These are phyloP conservation scores for Montipora cactus DNA, from an alignment of 64 coral and sea anemone genomes.

Conservation along the genomic window DNA sequence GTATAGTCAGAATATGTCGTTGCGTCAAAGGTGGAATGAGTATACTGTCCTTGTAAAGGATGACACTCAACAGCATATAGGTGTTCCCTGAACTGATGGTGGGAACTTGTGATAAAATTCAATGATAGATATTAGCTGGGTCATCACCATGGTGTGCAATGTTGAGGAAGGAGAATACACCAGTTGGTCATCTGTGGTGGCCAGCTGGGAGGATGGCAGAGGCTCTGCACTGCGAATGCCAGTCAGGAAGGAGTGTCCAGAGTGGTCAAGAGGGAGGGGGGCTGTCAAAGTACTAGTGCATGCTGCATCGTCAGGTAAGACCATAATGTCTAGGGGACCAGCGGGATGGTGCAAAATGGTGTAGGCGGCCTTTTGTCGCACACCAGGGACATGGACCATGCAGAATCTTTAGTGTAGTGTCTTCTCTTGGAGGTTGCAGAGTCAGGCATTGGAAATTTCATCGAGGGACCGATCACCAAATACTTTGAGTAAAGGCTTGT, in stretches of 20 bases:
- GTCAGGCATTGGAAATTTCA: constrained; percentile 25
- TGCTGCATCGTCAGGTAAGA: neutral
- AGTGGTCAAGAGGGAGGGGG: neutral
- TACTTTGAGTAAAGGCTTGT: constrained; percentile 61
- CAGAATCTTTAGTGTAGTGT: neutral
- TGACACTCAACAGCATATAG: neutral
- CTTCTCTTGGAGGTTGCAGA: constrained; percentile 43
- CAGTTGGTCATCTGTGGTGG: neutral
- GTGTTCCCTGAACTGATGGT: constrained; percentile 7
- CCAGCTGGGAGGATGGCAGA: neutral
- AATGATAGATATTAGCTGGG: constrained; percentile 5
- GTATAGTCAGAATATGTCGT: neutral
- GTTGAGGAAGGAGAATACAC: neutral
- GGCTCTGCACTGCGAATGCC: neutral
- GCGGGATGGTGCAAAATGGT: constrained; percentile 21
- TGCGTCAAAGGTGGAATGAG: neutral
- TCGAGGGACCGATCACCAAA: constrained; percentile 39
- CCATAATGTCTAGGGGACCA: neutral
- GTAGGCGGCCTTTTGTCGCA: constrained; percentile 12
- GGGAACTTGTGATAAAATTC: neutral
- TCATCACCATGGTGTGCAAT: neutral
- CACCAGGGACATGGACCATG: constrained; percentile 35
- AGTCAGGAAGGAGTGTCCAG: neutral
- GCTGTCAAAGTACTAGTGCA: no score
- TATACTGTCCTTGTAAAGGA: constrained; percentile 18